These are phyloP conservation scores for Arizona elegans DNA, from an alignment of 2,113 vertebrate species.

Conservation along the genomic window DNA sequence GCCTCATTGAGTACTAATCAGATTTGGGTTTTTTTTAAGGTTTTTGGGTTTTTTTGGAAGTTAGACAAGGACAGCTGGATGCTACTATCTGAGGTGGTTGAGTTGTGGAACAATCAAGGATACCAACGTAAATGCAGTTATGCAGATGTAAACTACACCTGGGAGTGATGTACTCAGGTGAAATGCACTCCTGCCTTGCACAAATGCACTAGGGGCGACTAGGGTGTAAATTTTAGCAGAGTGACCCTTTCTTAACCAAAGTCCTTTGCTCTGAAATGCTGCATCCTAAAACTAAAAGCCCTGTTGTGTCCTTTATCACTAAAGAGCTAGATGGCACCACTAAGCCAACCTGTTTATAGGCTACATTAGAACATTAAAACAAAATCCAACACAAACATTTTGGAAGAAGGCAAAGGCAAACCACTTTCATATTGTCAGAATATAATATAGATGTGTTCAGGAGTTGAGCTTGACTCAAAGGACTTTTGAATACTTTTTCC, in stretches of 20 bases:
- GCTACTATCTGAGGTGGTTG: not conserved
- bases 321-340: not conserved
- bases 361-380: not conserved
- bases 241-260: not conserved
- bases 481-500: not conserved
- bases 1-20: not conserved
- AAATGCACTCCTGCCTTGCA: not conserved
- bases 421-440: not conserved
- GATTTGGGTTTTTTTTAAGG: not conserved
- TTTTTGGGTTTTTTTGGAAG: not conserved
- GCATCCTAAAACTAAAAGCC: not conserved
- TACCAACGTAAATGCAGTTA: not conserved
- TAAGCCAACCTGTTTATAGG: not conserved
- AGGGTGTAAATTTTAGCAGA: not conserved
- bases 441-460: not conserved
- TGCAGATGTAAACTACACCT: not conserved
- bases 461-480: not conserved
- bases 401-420: not conserved
- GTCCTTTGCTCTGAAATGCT: not conserved
- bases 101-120: not conserved
- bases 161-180: not conserved
- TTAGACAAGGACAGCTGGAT: not conserved
- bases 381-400: not conserved
- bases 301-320: not conserved
- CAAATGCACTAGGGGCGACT: not conserved